A percentile compares a stretch with the other conserved stretches of the same genome.
These are phyloP conservation scores for Nesometra sesokonis DNA, from an alignment of 35 echinoderm and acorn worm species.

Conservation along the genomic window DNA sequence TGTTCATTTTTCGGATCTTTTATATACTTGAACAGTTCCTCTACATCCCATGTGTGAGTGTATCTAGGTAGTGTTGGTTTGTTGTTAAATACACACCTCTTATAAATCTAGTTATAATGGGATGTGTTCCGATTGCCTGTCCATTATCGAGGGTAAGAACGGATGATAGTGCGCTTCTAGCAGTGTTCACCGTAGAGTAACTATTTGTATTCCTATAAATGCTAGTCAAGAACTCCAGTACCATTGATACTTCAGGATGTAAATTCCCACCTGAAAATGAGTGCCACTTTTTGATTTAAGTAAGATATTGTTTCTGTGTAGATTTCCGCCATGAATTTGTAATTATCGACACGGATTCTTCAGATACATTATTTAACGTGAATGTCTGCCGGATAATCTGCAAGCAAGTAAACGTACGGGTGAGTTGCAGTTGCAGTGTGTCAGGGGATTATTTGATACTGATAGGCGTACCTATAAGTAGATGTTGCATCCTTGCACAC, in stretches of 20 bases:
- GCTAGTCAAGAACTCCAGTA: too few species aligned
- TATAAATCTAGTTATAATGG: conserved; percentile 25
- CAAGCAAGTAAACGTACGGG: conserved; percentile 29
- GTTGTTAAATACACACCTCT: conserved; percentile 41
- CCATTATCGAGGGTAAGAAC: background rate
- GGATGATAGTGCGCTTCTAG: conserved; percentile 22
- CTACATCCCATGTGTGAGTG: background rate
- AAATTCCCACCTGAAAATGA: too few species aligned
- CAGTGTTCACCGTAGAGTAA: background rate
- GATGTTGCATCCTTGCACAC: background rate
- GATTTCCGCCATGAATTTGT: too few species aligned
- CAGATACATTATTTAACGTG: background rate
- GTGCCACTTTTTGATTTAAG: too few species aligned
- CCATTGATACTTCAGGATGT: too few species aligned
- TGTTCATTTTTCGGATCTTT: background rate
- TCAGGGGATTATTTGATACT: background rate
- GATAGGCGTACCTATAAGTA: background rate
- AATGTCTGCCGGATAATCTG: conserved; percentile 43
- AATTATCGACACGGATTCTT: background rate
- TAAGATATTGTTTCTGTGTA: too few species aligned
- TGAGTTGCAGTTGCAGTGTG: background rate
- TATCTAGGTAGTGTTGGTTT: conserved; percentile 33
- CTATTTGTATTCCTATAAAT: too few species aligned
- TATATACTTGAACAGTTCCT: background rate
- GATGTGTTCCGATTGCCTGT: conserved; percentile 22